Evolutionary conservation across 1,140 invertebrate genomes (phyloP).

Genomic region (Laupala kohalensis): DNA sequence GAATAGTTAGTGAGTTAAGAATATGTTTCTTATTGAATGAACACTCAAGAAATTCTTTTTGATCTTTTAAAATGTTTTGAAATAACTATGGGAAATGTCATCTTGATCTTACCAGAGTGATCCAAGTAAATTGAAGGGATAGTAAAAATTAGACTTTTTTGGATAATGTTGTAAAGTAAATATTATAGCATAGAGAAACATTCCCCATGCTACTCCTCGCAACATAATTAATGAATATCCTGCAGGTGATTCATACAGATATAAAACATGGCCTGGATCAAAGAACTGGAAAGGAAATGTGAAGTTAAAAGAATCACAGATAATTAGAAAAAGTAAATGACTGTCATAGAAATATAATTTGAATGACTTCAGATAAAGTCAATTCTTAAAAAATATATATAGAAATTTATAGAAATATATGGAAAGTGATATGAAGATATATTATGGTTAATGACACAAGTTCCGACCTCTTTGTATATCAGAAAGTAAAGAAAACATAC

Average conservation of each 20-base stretch:
- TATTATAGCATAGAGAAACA: conserved; percentile 68
- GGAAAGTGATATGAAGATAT: too few species aligned
- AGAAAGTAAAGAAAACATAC: conserved; percentile 29
- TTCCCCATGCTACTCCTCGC: conserved; percentile 63
- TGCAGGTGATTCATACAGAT: conserved; percentile 77
- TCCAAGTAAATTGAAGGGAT: conserved; percentile 64
- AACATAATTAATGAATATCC: conserved; percentile 72
- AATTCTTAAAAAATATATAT: neutral
- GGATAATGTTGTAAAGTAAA: conserved; percentile 74
- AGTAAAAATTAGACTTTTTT: conserved; percentile 58
- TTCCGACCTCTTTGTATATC: too few species aligned
- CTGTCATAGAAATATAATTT: neutral
- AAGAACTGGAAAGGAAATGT: conserved; percentile 47
- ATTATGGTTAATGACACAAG: too few species aligned
- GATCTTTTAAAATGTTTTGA: too few species aligned
- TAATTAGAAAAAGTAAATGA: neutral
- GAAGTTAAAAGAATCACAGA: conserved; percentile 7
- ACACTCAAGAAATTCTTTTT: too few species aligned
- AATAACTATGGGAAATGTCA: neutral
- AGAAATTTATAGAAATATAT: too few species aligned
- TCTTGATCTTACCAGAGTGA: conserved; percentile 51
- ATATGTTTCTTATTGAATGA: too few species aligned
- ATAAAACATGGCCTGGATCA: conserved; percentile 77
- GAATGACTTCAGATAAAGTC: neutral
- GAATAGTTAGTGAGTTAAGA: too few species aligned